Conservation (phyloP, 2,113 vertebrate species). For the Etia nguti region DNA sequence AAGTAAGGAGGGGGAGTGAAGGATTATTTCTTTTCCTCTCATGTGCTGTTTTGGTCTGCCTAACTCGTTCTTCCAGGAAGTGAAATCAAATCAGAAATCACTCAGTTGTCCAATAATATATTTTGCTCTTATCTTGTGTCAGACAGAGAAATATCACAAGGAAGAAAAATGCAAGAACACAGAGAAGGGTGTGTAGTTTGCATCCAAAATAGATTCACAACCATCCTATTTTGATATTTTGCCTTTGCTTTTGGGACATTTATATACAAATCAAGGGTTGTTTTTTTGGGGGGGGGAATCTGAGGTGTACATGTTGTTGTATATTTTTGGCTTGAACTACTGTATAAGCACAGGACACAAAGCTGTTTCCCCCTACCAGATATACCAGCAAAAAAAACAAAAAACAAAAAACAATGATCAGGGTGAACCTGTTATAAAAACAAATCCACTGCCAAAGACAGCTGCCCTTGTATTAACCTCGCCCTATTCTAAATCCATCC, state of each 20-base stretch:
- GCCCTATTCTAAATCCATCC: background rate
- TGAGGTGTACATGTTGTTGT: background rate
- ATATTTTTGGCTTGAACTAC: background rate
- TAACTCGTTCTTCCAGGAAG: constrained; percentile 49
- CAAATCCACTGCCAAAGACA: background rate
- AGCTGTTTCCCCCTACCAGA: background rate
- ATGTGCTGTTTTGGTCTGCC: constrained; percentile 30
- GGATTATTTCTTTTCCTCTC: constrained; percentile 15
- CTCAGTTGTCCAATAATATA: constrained; percentile 54
- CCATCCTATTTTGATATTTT: background rate
- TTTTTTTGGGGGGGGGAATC: background rate
- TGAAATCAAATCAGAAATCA: constrained; percentile 66
- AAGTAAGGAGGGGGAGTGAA: background rate
- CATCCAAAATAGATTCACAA: background rate
- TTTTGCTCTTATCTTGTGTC: constrained; percentile 48
- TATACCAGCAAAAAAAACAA: accelerated
- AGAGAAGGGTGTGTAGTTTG: background rate
- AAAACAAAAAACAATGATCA: background rate
- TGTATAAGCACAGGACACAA: background rate
- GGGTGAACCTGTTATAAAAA: background rate
- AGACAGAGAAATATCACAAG: constrained; percentile 4
- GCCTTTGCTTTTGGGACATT: background rate
- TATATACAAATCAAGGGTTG: background rate
- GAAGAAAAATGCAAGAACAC: background rate
- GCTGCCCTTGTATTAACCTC: background rate